Conservation (phyloP, 2,888 invertebrate genomes). For the Eupeodes luniger region DNA sequence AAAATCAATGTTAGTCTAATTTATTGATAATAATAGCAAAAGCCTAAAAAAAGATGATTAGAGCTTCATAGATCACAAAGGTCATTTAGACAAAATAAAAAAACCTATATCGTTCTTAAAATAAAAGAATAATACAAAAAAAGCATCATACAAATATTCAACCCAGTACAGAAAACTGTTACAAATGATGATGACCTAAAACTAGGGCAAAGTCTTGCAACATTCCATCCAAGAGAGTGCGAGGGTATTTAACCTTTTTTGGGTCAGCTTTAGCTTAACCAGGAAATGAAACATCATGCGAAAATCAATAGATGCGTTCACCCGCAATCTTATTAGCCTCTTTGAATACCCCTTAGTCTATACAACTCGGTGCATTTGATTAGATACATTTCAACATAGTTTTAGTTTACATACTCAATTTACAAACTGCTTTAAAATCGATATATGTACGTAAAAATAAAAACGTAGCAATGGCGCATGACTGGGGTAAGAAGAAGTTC, state of each 20-base stretch:
- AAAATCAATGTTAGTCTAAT: not conserved
- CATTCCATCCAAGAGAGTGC: conserved; percentile 8
- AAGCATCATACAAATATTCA: not conserved
- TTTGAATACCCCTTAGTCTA: conserved; percentile 22
- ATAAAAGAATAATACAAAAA: not conserved
- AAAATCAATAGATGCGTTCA: conserved; percentile 73
- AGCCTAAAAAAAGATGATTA: too few species aligned
- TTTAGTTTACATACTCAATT: too few species aligned
- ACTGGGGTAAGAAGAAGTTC: too few species aligned
- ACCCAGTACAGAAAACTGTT: not conserved
- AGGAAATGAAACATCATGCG: conserved; percentile 61
- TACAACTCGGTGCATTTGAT: not conserved
- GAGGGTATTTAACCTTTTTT: conserved; percentile 40
- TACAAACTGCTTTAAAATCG: too few species aligned
- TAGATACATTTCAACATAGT: not conserved
- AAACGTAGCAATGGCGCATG: too few species aligned
- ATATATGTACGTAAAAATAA: too few species aligned
- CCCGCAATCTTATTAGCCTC: conserved; percentile 67
- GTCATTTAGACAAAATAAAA: too few species aligned
- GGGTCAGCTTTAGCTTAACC: conserved; percentile 49
- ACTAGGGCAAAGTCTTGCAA: conserved; percentile 30
- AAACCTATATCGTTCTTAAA: not conserved
- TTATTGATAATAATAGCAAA: too few species aligned
- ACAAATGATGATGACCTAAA: conserved; percentile 29
- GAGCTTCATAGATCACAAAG: too few species aligned